Evolutionary conservation across 2,113 vertebrate genomes (phyloP).

Genomic region (Macroglossus sobrinus): DNA sequence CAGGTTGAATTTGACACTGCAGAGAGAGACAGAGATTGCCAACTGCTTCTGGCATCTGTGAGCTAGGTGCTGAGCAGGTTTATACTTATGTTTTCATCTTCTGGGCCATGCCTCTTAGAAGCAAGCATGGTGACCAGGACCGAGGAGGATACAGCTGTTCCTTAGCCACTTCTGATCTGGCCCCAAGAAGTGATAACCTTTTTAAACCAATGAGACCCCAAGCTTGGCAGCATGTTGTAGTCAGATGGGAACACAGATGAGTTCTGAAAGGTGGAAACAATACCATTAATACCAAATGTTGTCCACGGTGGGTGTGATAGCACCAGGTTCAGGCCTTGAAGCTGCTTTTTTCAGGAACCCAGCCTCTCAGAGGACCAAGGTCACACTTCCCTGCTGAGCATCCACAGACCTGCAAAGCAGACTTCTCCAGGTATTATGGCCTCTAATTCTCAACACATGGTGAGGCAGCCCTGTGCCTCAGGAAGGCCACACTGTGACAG

Average conservation of each 20-base stretch:
- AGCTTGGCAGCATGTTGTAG: neutral
- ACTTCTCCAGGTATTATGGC: neutral
- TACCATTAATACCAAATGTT: neutral
- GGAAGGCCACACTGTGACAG: neutral
- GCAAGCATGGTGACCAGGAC: neutral
- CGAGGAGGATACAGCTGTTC: neutral
- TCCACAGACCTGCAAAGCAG: neutral
- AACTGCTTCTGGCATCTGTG: neutral
- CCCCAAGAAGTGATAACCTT: neutral
- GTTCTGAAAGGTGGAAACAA: neutral
- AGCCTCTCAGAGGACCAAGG: neutral
- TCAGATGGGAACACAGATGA: neutral
- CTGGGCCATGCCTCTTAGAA: neutral
- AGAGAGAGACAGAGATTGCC: neutral
- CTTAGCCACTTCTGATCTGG: neutral
- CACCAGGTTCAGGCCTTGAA: neutral
- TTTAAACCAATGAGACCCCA: neutral
- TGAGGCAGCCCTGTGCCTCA: neutral
- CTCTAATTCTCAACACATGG: neutral
- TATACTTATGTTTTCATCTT: neutral
- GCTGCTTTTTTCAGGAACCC: neutral
- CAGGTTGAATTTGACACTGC: neutral
- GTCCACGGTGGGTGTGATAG: neutral
- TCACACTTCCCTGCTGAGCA: neutral
- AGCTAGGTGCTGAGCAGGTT: neutral